Base-by-base conservation (phyloP, 2,888 invertebrate species). In the Cyaniris semiargus region DNA sequence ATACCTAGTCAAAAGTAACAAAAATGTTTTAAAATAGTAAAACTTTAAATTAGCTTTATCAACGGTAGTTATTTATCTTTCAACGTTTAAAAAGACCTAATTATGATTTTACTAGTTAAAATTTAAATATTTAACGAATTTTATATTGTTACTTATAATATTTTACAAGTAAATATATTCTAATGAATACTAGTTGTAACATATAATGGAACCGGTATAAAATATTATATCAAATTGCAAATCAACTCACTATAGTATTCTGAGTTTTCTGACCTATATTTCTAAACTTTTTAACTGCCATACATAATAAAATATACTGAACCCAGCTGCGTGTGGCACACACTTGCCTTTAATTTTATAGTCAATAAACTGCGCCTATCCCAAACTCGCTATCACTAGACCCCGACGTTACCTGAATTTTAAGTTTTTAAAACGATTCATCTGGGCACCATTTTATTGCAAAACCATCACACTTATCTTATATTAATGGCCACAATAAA, bases 401-500 rank as follows among this genome's bases (percentile, higher is more conserved):
- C 27, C 75, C 27, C 27, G 31, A 66, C 66, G 66, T 66, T 66
- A 66, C 66, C 66, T 31, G 66, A 66, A 66, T 31, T 66, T 66
- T 66, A 66, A 76, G 21, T 34, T 66, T 58, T 76, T n/a, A 76
- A 74, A 74, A 27, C 74, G 74, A 15, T 53, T 27, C 74, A 27
- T 66, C 66, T 66, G 74, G 38, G 44, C 23, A 58, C 34, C 38
- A 38, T 18, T 44, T 76, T 76, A 66, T 60, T 60, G 76, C 76
- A 38, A 66, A 60, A 44, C 21, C 70, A 70, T 71, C 34, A 71
- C 70, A 76, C 53, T 56, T 71, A 76, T 76, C 71, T 76, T 21
- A 56, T 56, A n/a, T 70, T 53, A 76, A 53, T 70, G 48, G 48
- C 60, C 53, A 56, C 66, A 78, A 78, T 70, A 71, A 77, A 78